Evolutionary conservation across 2,888 invertebrate species (phyloP).

Genomic region (Cactoblastis cactorum): DNA sequence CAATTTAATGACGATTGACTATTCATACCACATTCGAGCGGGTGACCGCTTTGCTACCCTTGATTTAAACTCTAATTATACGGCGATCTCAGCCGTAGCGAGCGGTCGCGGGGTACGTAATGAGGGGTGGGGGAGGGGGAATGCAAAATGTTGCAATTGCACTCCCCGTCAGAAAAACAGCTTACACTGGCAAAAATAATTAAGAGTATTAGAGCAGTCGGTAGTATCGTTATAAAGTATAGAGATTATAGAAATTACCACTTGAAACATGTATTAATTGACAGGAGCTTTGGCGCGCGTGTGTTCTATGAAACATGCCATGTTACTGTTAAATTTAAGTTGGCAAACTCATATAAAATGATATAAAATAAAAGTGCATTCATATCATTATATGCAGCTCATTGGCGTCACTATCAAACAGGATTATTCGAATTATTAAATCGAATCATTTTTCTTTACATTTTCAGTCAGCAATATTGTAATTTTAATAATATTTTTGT

Average conservation of each 20-base stretch:
- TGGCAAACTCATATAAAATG: no score
- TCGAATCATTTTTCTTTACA: no score
- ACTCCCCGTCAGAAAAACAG: conserved; percentile 75
- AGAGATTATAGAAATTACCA: not conserved
- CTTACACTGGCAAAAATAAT: conserved; percentile 77
- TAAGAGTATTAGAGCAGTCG: conserved; percentile 75
- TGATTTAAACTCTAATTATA: conserved; percentile 77
- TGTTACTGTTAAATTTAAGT: no score
- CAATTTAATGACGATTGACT: conserved; percentile 78
- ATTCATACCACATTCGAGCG: conserved; percentile 75
- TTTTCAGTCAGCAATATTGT: no score
- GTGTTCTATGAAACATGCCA: no score
- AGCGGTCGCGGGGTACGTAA: conserved; percentile 64
- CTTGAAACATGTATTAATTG: no score
- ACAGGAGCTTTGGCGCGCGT: no score
- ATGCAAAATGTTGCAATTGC: conserved; percentile 76
- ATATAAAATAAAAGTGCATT: no score
- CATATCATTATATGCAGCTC: no score
- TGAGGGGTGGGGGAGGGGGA: conserved; percentile 53
- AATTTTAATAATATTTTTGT: no score
- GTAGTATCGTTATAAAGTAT: conserved; percentile 47
- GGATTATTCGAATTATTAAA: no score
- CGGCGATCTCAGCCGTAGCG: conserved; percentile 70
- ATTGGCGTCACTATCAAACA: no score
- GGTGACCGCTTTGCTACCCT: conserved; percentile 74